A percentile compares a stretch with the other conserved stretches of the same genome.
Conservation (phyloP, 1,140 invertebrate species). For the Brachionus koreanus region DNA sequence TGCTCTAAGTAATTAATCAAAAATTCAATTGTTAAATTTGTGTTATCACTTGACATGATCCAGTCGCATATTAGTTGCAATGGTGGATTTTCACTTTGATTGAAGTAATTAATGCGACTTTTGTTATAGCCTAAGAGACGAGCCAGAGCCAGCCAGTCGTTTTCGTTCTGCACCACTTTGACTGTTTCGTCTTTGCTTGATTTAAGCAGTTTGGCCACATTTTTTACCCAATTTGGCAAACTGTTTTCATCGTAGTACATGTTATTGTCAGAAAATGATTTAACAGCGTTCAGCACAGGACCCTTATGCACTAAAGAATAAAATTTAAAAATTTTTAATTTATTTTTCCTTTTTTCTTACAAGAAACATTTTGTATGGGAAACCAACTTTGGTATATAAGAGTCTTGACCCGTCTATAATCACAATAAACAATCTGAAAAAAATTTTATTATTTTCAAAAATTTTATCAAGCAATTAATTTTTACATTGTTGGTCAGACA, state of each 20-base stretch:
- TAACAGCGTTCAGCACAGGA: constrained; percentile 50
- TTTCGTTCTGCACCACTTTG: constrained; percentile 10
- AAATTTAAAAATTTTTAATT: background rate
- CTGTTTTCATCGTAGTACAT: constrained; percentile 27
- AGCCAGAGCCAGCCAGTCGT: constrained; percentile 58
- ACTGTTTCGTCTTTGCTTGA: background rate
- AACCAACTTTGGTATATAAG: constrained; percentile 55
- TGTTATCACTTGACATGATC: constrained; percentile 60
- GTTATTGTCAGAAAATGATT: constrained; percentile 46
- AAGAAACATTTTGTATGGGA: constrained; percentile 49
- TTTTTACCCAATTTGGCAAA: constrained; percentile 56
- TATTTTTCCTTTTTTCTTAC: constrained; percentile 12
- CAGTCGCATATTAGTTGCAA: constrained; percentile 59
- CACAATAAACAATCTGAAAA: constrained; percentile 58
- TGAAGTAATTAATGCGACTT: constrained; percentile 54
- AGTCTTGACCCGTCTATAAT: constrained; percentile 58
- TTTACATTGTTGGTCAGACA: constrained; percentile 59
- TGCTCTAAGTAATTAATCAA: constrained; percentile 57
- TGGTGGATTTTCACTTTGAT: constrained; percentile 57
- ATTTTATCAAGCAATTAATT: constrained; percentile 5
- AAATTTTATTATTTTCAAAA: background rate
- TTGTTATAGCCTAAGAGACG: constrained; percentile 57
- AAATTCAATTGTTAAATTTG: constrained; percentile 58
- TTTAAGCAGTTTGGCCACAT: constrained; percentile 57
- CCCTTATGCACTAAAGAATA: constrained; percentile 49